Evolutionary conservation across 2,797 vertebrate species (phyloP), one percentile per base, ranked within the genome.

Genomic region (Neomorphus geoffroyi): DNA sequence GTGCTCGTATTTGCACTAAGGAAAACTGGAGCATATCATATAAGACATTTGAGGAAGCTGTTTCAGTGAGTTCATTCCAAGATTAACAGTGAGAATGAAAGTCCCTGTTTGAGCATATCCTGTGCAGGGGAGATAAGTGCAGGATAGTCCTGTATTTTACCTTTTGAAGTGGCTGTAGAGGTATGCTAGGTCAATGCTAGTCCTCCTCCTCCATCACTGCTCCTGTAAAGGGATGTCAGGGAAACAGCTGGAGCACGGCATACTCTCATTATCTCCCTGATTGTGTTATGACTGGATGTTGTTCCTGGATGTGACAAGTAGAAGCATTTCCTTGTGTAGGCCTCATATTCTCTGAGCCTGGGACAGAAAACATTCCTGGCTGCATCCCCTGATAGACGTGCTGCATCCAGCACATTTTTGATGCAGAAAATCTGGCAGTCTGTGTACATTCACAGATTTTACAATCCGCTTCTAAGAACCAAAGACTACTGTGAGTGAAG

Each of bases 331-430:
- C 85, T 86, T 84, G 66, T 88, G 85, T 84, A 86, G 85, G 70
- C 62, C 73, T 67, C 70, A 39, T 64, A 70, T 91, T 91, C 58
- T 83, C 17, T 56, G 61, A 90, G 72, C 51, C 72, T 92, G 82
- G 87, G 70, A 92, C 37, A 91, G 58, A 93, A 90, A 97, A 90
- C 78, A 67, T 84, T 92, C 51, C 84, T 92, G 93, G 71, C 91
- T 81, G 26, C 53, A 66, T 81, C 87, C 51, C 83, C 65, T 61
- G 21, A 7, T 45, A 73, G 62, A 86, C 92, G 58, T 92, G 73
- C 88, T 93, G 66, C 80, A 88, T 90, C 77, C 90, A 92, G 65
- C 80, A 88, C 58, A 71, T 79, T 93, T 91, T 77, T 2, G 8
- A 13, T 86, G 56, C 56, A 73, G 80, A 79, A 92, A 85, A 94